Evolutionary conservation across 2,113 vertebrate species (phyloP).

Genomic region (Microtus pennsylvanicus): DNA sequence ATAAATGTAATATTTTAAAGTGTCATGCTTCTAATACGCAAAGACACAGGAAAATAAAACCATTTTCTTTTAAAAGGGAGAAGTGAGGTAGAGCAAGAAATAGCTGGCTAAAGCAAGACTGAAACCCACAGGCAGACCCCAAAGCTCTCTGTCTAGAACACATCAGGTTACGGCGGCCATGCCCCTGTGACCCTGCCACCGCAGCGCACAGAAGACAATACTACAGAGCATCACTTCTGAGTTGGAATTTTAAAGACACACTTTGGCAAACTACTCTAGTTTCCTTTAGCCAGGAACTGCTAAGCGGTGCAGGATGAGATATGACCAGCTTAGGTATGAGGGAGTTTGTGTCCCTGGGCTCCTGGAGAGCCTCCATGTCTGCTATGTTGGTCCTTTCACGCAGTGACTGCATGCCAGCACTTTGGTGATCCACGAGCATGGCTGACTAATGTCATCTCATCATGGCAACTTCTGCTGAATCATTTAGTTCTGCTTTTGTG

Average conservation of each 20-base stretch:
- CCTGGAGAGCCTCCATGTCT: not conserved
- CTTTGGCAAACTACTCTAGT: not conserved
- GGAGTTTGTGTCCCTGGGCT: not conserved
- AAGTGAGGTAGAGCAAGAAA: not conserved
- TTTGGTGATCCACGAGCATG: not conserved
- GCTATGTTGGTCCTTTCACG: not conserved
- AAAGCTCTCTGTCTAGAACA: not conserved
- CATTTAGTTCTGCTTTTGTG: not conserved
- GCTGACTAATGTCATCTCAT: not conserved
- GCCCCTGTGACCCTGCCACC: not conserved
- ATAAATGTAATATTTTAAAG: not conserved
- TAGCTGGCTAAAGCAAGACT: not conserved
- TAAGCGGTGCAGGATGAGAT: not conserved
- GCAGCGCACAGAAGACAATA: not conserved
- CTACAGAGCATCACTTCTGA: not conserved
- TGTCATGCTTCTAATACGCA: not conserved
- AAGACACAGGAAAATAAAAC: not conserved
- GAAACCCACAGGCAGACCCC: not conserved
- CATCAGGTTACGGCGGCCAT: not conserved
- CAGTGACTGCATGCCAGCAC: not conserved
- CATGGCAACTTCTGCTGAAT: not conserved
- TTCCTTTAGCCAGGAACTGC: not conserved
- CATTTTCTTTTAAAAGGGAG: not conserved
- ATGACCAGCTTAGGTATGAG: too few relatives aligned
- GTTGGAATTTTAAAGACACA: not conserved